These are phyloP conservation scores for Latrodectus hesperus DNA, from an alignment of 2,888 invertebrate genomes.

Conservation along the genomic window DNA sequence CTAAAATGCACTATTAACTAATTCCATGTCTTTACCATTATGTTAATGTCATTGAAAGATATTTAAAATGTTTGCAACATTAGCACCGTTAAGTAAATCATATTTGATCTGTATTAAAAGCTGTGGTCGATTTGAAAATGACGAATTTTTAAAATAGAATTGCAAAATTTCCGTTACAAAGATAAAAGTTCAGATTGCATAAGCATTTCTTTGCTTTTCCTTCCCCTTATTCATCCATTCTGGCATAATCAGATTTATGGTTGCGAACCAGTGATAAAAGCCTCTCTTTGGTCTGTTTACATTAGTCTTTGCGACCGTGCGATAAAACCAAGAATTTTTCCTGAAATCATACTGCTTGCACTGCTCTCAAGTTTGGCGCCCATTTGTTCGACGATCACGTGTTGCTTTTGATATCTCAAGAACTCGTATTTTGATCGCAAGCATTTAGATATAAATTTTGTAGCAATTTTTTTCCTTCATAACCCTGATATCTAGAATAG, in stretches of 20 bases:
- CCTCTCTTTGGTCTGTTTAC: constrained; percentile 39
- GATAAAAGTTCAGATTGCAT: constrained; percentile 31
- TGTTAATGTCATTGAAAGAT: too few relatives aligned
- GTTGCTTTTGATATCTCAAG: background rate
- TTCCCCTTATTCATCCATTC: background rate
- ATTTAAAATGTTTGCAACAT: too few relatives aligned
- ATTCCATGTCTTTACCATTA: too few relatives aligned
- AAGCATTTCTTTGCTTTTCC: constrained; percentile 23
- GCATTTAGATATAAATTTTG: too few relatives aligned
- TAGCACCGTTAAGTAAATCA: too few relatives aligned
- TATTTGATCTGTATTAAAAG: too few relatives aligned
- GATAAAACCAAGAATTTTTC: constrained; percentile 54
- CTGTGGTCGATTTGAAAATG: background rate
- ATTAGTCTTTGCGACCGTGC: constrained; percentile 27
- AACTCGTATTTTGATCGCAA: too few relatives aligned
- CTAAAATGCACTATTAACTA: too few relatives aligned
- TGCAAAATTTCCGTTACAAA: background rate
- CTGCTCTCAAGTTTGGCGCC: background rate
- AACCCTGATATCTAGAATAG: too few relatives aligned
- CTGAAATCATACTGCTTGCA: background rate
- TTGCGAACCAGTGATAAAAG: constrained; percentile 26
- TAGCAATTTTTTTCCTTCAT: too few relatives aligned
- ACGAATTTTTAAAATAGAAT: background rate
- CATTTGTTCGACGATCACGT: background rate
- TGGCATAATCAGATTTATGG: constrained; percentile 63